These are phyloP conservation scores for Asteroscopus sphinx DNA, from an alignment of 2,888 invertebrate genomes.

Conservation along the genomic window DNA sequence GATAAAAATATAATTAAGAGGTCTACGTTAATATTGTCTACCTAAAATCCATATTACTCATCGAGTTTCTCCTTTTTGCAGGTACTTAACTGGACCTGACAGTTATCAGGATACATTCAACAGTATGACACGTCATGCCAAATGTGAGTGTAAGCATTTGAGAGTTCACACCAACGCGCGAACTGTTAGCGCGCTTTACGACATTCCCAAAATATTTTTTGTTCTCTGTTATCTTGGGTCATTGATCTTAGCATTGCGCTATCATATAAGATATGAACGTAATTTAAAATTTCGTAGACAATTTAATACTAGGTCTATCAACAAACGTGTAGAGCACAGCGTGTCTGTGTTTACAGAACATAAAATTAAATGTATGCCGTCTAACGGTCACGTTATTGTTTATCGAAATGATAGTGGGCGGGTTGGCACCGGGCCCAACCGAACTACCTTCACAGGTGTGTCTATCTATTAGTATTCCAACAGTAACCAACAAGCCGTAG, in stretches of 20 bases:
- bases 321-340: constrained; percentile 37
- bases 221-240: constrained; percentile 59
- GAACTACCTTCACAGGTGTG: constrained; percentile 80
- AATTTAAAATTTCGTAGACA: constrained; percentile 41
- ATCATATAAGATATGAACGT: constrained; percentile 51
- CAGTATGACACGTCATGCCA: constrained; percentile 63
- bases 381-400: constrained; percentile 79
- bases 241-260: constrained; percentile 58
- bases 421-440: constrained; percentile 74
- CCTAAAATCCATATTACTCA: constrained; percentile 38
- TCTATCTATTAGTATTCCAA: constrained; percentile 64
- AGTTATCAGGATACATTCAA: constrained; percentile 63
- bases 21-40: not conserved
- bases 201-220: constrained; percentile 48
- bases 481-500: constrained; percentile 47
- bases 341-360: constrained; percentile 67
- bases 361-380: constrained; percentile 68
- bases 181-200: constrained; percentile 52
- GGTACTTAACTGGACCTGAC: constrained; percentile 73
- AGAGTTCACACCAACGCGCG: constrained; percentile 55
- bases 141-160: constrained; percentile 66
- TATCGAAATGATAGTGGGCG: constrained; percentile 75
- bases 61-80: constrained; percentile 67
- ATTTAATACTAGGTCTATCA: constrained; percentile 40
- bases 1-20: not conserved